Conservation (phyloP, 1,140 invertebrate genomes). For the Cotesia chilonis region DNA sequence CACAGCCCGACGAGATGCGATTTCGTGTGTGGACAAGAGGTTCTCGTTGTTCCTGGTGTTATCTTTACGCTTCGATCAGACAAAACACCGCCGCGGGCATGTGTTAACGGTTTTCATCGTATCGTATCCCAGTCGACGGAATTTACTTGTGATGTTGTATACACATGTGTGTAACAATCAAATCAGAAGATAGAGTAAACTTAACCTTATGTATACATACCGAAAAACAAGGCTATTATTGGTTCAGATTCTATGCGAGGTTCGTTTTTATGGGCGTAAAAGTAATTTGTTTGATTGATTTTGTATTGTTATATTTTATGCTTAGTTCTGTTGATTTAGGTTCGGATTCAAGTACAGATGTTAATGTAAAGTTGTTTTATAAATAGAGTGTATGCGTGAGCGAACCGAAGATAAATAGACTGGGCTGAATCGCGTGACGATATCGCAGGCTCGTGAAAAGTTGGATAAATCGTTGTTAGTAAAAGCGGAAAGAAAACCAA, state of each 20-base stretch:
- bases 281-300: too few relatives aligned
- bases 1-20: background rate
- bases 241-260: too few relatives aligned
- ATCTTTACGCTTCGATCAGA: constrained; percentile 40
- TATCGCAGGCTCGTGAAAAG: constrained; percentile 46
- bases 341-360: too few relatives aligned
- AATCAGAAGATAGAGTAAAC: background rate
- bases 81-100: constrained; percentile 35
- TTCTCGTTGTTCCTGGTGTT: constrained; percentile 23
- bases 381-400: background rate
- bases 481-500: constrained; percentile 5
- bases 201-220: background rate
- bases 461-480: constrained; percentile 19
- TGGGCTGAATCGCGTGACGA: constrained; percentile 50
- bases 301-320: too few relatives aligned
- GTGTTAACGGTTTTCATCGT: constrained; percentile 37
- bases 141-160: background rate
- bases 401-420: constrained; percentile 36
- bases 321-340: too few relatives aligned
- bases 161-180: background rate
- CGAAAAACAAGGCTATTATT: background rate
- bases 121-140: constrained; percentile 31
- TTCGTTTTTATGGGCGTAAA: background rate
- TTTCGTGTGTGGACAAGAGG: background rate
- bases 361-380: background rate